Percentiles rank a stretch among this genome's conserved stretches.
phyloP scores from a whole-genome alignment of 2,888 invertebrate species.

The Acrobasis suavella region DNA sequence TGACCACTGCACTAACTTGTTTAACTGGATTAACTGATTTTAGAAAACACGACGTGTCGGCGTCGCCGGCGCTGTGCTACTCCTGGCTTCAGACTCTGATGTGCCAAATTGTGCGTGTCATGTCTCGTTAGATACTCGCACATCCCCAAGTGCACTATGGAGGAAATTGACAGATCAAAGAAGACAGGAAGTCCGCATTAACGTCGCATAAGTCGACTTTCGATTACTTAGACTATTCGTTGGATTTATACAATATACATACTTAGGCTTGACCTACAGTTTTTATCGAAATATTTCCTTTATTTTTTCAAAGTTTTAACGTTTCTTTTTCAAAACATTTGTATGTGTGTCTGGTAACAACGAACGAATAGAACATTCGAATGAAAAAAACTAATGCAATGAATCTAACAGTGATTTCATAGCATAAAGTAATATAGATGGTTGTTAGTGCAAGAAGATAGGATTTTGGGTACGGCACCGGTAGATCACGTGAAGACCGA shows the following conservation, averaged over 20 bases:
- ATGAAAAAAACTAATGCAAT: neutral
- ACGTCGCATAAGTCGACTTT: slow-evolving; percentile 58
- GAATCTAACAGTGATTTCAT: neutral
- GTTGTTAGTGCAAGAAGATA: slow-evolving; percentile 13
- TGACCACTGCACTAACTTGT: slow-evolving; percentile 64
- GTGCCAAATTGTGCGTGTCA: slow-evolving; percentile 63
- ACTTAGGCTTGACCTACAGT: neutral
- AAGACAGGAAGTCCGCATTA: slow-evolving; percentile 75
- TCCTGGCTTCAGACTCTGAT: slow-evolving; percentile 31
- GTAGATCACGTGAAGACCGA: slow-evolving; percentile 53
- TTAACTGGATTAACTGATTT: slow-evolving; percentile 72
- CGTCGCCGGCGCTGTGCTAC: slow-evolving; percentile 30
- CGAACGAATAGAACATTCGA: no score
- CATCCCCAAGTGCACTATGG: slow-evolving; percentile 62
- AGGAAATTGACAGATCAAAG: slow-evolving; percentile 75
- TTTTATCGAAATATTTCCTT: neutral
- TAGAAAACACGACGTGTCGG: slow-evolving; percentile 52
- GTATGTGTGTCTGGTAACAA: no score
- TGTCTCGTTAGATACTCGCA: slow-evolving; percentile 53
- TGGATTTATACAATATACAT: slow-evolving; percentile 8
- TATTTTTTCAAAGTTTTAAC: neutral
- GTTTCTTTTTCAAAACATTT: no score
- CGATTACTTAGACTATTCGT: slow-evolving; percentile 53
- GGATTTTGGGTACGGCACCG: slow-evolving; percentile 41
- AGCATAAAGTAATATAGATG: neutral